Evolutionary conservation across 2,888 invertebrate genomes (phyloP).

Genomic region (Oasisia sp.): DNA sequence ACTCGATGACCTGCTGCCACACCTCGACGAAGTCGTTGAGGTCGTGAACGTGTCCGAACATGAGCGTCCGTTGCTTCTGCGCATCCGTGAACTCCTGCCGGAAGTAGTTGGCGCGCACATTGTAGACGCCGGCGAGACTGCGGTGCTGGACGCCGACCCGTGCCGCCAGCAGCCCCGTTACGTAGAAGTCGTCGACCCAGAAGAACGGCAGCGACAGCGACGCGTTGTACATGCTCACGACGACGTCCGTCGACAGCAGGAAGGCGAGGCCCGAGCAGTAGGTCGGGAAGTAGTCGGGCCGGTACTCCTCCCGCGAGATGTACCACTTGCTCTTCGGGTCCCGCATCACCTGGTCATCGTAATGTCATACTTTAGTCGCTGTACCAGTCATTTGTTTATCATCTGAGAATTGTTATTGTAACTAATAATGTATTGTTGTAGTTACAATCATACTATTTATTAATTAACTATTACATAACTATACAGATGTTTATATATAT

Average conservation of each 20-base stretch:
- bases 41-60: conserved; percentile 60
- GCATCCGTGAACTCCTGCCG: conserved; percentile 52
- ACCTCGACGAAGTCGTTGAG: conserved; percentile 52
- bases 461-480: no score
- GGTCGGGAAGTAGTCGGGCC: conserved; percentile 62
- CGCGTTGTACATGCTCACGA: conserved; percentile 71
- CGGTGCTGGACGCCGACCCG: conserved; percentile 51
- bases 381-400: no score
- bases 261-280: conserved; percentile 68
- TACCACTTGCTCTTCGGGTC: conserved; percentile 66
- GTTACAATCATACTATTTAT: no score
- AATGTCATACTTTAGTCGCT: no score
- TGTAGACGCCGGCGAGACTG: conserved; percentile 56
- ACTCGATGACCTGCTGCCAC: conserved; percentile 46
- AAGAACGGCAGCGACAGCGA: conserved; percentile 78
- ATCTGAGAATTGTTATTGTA: no score
- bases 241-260: conserved; percentile 75
- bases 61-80: conserved; percentile 46
- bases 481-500: no score
- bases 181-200: conserved; percentile 91
- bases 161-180: conserved; percentile 80
- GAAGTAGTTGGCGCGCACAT: conserved; percentile 52
- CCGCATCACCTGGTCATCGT: conserved; percentile 56
- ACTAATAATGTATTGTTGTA: no score
- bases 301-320: conserved; percentile 63